Percentiles rank a stretch among this genome's conserved stretches.
phyloP scores from a whole-genome alignment of 1,140 invertebrate species.

The Bombus confusus region DNA sequence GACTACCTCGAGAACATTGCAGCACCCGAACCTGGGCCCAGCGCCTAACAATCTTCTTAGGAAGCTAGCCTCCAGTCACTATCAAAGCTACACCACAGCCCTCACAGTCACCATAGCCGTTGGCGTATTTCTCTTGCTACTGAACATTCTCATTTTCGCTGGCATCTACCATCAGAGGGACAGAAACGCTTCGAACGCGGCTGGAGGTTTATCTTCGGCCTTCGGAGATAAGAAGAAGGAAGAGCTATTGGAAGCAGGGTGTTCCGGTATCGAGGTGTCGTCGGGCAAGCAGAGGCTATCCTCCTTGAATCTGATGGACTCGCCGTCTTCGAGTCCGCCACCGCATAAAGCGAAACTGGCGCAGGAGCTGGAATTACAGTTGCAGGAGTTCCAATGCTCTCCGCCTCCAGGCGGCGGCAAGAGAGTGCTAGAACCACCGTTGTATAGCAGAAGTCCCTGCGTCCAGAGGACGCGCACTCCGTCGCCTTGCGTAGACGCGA shows the following conservation, averaged over 20 bases:
- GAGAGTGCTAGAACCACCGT: conserved; percentile 80
- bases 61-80: conserved; percentile 89
- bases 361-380: conserved; percentile 86
- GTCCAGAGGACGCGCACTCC: conserved; percentile 76
- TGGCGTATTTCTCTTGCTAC: conserved; percentile 92
- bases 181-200: conserved; percentile 81
- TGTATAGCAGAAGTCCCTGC: conserved; percentile 83
- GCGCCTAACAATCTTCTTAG: conserved; percentile 87
- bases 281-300: conserved; percentile 84
- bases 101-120: conserved; percentile 96
- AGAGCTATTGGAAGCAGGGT: conserved; percentile 88
- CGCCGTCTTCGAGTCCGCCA: conserved; percentile 81
- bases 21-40: conserved; percentile 72
- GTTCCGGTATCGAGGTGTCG: conserved; percentile 85
- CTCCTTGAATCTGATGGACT: conserved; percentile 74
- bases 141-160: conserved; percentile 97
- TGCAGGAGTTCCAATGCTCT: conserved; percentile 86
- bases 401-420: conserved; percentile 83
- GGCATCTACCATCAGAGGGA: conserved; percentile 96
- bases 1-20: conserved; percentile 70
- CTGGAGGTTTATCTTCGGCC: conserved; percentile 67
- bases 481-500: conserved; percentile 82
- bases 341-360: conserved; percentile 85
- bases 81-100: conserved; percentile 94
- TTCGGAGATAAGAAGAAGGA: conserved; percentile 88